Evolutionary conservation across 2,113 vertebrate genomes (phyloP).

Genomic region (Chloebia gouldiae): DNA sequence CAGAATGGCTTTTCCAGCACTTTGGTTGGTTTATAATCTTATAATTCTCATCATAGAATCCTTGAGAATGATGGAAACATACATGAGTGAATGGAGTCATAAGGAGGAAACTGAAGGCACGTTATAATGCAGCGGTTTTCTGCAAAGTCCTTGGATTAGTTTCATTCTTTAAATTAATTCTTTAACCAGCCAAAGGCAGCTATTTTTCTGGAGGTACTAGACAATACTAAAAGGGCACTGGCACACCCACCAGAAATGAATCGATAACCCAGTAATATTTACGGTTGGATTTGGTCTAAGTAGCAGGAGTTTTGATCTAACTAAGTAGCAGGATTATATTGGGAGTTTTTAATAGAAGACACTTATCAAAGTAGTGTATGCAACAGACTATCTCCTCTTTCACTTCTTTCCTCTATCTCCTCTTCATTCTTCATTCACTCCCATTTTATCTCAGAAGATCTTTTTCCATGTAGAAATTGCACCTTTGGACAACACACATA

Average conservation of each 20-base stretch:
- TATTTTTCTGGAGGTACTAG: background rate
- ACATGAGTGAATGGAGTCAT: background rate
- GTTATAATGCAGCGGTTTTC: background rate
- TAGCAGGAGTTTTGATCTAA: too few relatives aligned
- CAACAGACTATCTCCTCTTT: background rate
- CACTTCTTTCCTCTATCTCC: background rate
- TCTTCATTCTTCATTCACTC: background rate
- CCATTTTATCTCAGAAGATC: background rate
- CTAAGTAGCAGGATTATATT: background rate
- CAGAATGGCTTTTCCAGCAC: background rate
- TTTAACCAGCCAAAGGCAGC: background rate
- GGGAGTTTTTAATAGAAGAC: background rate
- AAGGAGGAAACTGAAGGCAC: background rate
- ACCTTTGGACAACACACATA: background rate
- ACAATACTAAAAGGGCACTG: background rate
- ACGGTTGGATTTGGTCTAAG: background rate
- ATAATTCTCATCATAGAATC: background rate
- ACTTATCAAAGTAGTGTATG: background rate
- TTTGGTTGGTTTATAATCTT: background rate
- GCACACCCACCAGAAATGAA: background rate
- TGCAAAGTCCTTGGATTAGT: background rate
- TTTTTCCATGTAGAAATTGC: background rate
- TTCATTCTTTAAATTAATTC: background rate
- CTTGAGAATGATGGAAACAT: background rate
- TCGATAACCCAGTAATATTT: background rate